These are phyloP conservation scores for Holacanthus passer DNA, from an alignment of 2,113 vertebrate species.

Conservation along the genomic window DNA sequence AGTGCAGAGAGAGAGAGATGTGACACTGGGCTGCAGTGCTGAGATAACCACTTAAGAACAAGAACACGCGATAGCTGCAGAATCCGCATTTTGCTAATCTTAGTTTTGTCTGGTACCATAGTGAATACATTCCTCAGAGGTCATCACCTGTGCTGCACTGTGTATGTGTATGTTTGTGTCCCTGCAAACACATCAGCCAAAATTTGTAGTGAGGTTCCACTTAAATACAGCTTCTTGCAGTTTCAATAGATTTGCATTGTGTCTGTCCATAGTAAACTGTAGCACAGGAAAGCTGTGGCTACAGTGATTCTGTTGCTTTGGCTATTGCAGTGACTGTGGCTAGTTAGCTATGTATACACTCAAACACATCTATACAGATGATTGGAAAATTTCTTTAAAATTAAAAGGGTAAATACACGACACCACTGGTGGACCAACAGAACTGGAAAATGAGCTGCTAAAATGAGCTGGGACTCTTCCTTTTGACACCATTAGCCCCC, in stretches of 20 bases:
- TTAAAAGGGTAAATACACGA: no score
- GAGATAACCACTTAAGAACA: slow-evolving; percentile 55
- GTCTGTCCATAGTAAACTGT: neutral
- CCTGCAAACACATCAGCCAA: neutral
- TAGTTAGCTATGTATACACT: no score
- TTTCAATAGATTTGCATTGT: neutral
- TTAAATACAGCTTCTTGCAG: neutral
- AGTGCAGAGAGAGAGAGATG: slow-evolving; percentile 52
- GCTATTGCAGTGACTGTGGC: no score
- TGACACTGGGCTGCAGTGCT: slow-evolving; percentile 54
- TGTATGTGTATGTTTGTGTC: neutral
- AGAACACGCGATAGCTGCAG: neutral
- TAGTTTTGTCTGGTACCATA: neutral
- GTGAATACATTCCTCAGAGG: neutral
- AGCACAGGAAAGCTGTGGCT: no score
- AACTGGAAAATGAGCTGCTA: no score
- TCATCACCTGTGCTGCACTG: neutral
- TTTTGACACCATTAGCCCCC: no score
- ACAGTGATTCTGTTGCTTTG: neutral
- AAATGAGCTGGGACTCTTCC: no score
- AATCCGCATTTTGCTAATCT: neutral
- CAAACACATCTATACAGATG: no score
- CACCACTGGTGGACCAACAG: no score
- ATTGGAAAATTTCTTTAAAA: no score
- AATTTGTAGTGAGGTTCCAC: neutral